Conservation (phyloP, 2,888 invertebrate species). For the Dynastes hyllus region DNA sequence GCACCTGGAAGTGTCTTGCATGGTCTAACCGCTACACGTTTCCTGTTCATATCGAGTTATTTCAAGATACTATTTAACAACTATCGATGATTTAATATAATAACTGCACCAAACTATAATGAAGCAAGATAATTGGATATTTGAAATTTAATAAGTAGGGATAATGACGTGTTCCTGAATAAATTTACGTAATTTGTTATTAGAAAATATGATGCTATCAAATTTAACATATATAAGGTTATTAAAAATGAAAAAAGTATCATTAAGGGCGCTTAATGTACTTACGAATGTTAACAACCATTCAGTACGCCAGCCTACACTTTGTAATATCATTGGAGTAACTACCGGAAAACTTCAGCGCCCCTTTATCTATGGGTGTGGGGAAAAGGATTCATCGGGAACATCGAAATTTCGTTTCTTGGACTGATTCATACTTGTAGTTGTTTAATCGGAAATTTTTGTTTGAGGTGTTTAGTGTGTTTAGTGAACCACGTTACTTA, state of each 20-base stretch:
- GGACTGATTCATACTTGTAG: no score
- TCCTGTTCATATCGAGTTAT: constrained; percentile 42
- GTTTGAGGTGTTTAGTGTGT: no score
- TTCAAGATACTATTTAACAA: constrained; percentile 11
- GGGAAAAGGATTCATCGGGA: no score
- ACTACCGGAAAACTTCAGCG: not conserved
- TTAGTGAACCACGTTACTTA: no score
- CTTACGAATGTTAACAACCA: not conserved
- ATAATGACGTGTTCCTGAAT: not conserved
- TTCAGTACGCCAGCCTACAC: not conserved
- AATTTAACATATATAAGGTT: not conserved
- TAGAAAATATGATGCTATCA: not conserved
- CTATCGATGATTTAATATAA: constrained; percentile 8
- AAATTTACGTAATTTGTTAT: not conserved
- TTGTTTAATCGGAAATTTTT: no score
- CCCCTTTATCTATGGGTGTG: not conserved
- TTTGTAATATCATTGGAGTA: not conserved
- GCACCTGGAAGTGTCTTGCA: constrained; percentile 42
- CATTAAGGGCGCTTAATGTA: not conserved
- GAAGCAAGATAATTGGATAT: not conserved
- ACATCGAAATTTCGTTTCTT: no score
- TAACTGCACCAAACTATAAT: not conserved
- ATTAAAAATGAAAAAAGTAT: not conserved
- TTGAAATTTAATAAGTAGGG: not conserved
- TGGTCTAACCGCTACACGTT: constrained; percentile 19